These are phyloP conservation scores for Agrypnus murinus DNA, from an alignment of 2,888 invertebrate genomes.

Conservation along the genomic window DNA sequence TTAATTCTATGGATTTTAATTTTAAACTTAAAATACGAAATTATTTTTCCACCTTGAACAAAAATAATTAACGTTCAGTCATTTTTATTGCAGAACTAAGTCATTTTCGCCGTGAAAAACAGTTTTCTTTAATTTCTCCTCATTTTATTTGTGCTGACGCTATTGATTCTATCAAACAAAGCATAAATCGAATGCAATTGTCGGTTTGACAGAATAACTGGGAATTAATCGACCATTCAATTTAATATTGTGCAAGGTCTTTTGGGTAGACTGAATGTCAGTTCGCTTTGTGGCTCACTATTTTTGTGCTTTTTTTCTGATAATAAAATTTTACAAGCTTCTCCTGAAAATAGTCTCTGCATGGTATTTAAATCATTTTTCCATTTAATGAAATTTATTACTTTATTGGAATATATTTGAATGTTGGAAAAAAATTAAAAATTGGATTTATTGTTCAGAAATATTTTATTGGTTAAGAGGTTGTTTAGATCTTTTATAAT, in stretches of 20 bases:
- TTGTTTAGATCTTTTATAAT: conserved; percentile 21
- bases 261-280: conserved; percentile 18
- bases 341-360: neutral
- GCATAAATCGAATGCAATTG: conserved; percentile 20
- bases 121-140: conserved; percentile 11
- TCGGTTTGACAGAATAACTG: conserved; percentile 20
- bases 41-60: no score
- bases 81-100: neutral
- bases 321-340: conserved; percentile 20
- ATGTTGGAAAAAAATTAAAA: neutral
- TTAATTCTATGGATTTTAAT: no score
- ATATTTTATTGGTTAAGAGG: neutral
- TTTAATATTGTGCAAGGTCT: conserved; percentile 27
- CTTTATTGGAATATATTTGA: neutral
- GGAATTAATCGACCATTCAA: conserved; percentile 30
- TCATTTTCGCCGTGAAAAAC: neutral
- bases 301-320: conserved; percentile 17
- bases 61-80: no score
- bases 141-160: neutral
- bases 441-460: neutral
- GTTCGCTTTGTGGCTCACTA: conserved; percentile 12
- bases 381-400: neutral
- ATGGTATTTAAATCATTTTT: neutral
- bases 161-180: conserved; percentile 26
- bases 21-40: no score